Conservation (phyloP, 1,140 invertebrate species). For the Leptinotarsa texana region DNA sequence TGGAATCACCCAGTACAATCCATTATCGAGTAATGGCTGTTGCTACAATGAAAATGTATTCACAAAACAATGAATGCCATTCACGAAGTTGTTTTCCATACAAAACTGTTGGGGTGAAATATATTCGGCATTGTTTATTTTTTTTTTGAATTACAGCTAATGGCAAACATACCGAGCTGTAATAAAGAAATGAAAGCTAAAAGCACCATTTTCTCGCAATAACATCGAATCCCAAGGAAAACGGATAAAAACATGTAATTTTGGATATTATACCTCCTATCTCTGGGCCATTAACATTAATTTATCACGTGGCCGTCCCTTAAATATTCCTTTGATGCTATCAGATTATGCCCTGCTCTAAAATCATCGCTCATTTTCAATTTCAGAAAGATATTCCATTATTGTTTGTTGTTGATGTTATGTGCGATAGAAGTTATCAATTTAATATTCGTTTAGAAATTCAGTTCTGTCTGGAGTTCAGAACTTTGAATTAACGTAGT, state of each 20-base stretch:
- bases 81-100: too few species aligned
- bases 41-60: too few species aligned
- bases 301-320: constrained; percentile 11
- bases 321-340: constrained; percentile 23
- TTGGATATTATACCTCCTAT: constrained; percentile 3
- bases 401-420: constrained; percentile 13
- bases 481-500: too few species aligned
- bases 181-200: constrained; percentile 3
- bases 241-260: constrained; percentile 4
- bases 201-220: neutral
- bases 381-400: constrained; percentile 1
- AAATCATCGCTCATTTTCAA: constrained; percentile 18
- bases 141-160: neutral
- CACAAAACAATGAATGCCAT: too few species aligned
- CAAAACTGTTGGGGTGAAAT: neutral
- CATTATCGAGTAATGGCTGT: too few species aligned
- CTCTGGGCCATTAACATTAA: neutral
- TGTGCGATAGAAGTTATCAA: neutral
- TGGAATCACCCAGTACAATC: too few species aligned
- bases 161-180: neutral
- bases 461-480: too few species aligned
- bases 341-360: constrained; percentile 16
- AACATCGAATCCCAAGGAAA: neutral
- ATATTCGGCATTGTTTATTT: neutral
- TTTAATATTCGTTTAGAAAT: too few species aligned